These are phyloP conservation scores for Poeciliopsis gracilis DNA, from an alignment of 2,797 vertebrate species.

Conservation along the genomic window DNA sequence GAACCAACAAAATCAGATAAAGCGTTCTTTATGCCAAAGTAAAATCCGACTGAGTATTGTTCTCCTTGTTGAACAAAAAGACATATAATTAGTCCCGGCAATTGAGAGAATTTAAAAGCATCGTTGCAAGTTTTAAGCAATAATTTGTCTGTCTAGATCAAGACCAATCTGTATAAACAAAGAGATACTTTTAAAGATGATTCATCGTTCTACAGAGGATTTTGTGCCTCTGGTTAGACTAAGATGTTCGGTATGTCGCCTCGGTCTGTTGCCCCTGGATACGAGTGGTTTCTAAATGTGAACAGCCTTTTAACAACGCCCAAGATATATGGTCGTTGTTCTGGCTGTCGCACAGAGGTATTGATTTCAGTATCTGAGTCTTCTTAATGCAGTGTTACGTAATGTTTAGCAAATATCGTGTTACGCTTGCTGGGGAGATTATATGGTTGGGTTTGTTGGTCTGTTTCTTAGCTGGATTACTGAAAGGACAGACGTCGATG, in stretches of 20 bases:
- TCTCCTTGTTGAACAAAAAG: background rate
- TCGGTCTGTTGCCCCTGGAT: slow-evolving; percentile 56
- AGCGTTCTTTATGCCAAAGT: background rate
- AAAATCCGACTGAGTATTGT: background rate
- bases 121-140: background rate
- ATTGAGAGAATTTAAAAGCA: slow-evolving; percentile 12
- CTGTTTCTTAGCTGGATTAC: background rate
- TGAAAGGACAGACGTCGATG: background rate
- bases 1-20: slow-evolving; percentile 8
- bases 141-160: slow-evolving; percentile 5
- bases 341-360: background rate
- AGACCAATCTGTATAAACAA: slow-evolving; percentile 24
- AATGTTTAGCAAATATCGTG: slow-evolving; percentile 13
- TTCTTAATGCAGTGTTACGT: background rate
- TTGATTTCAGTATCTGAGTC: slow-evolving; percentile 14
- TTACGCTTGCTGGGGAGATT: background rate
- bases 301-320: slow-evolving; percentile 24
- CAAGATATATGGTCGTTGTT: slow-evolving; percentile 16
- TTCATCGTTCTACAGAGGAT: slow-evolving; percentile 26
- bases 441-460: background rate
- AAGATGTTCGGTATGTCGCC: slow-evolving; percentile 19
- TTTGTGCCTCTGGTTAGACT: slow-evolving; percentile 29
- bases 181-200: slow-evolving; percentile 21
- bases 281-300: slow-evolving; percentile 45
- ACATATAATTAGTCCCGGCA: slow-evolving; percentile 1